These are phyloP conservation scores for Bombus cullumanus DNA, from an alignment of 1,140 invertebrate genomes.

Conservation along the genomic window DNA sequence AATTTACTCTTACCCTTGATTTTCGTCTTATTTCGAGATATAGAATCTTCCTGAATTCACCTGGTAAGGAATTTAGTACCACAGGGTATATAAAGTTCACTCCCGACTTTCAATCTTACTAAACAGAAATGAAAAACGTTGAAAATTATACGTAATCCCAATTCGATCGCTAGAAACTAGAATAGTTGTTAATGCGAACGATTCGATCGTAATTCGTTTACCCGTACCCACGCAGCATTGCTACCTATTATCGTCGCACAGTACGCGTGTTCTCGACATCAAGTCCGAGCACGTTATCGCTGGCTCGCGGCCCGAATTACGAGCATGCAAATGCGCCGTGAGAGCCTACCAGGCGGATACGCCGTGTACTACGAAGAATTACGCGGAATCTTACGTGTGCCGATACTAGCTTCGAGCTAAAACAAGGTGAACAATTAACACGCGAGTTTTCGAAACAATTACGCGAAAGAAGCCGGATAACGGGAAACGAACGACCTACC, in stretches of 20 bases:
- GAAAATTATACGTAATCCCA: neutral
- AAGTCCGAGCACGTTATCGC: slow-evolving; percentile 46
- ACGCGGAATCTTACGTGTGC: slow-evolving; percentile 39
- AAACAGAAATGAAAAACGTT: too few species aligned
- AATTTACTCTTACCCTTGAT: too few species aligned
- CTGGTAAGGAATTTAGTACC: too few species aligned
- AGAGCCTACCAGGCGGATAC: slow-evolving; percentile 10
- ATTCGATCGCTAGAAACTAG: neutral
- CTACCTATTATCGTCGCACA: slow-evolving; percentile 24
- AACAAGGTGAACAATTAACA: slow-evolving; percentile 36
- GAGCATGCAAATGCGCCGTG: slow-evolving; percentile 52
- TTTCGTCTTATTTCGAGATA: too few species aligned
- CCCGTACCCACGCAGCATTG: neutral
- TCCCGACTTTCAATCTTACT: too few species aligned
- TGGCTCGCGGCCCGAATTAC: slow-evolving; percentile 32
- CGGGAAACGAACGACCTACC: slow-evolving; percentile 6
- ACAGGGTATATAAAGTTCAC: too few species aligned
- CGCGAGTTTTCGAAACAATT: slow-evolving; percentile 49
- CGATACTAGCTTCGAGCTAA: neutral
- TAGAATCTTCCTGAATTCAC: too few species aligned
- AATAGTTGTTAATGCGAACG: neutral
- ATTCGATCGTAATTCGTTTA: slow-evolving; percentile 6
- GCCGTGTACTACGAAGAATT: slow-evolving; percentile 40
- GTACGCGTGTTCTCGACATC: slow-evolving; percentile 31
- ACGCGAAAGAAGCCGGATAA: slow-evolving; percentile 30